Evolutionary conservation across 2,888 invertebrate species (phyloP), one percentile per base, ranked within the genome.

Genomic region (Lepas anatifera): DNA sequence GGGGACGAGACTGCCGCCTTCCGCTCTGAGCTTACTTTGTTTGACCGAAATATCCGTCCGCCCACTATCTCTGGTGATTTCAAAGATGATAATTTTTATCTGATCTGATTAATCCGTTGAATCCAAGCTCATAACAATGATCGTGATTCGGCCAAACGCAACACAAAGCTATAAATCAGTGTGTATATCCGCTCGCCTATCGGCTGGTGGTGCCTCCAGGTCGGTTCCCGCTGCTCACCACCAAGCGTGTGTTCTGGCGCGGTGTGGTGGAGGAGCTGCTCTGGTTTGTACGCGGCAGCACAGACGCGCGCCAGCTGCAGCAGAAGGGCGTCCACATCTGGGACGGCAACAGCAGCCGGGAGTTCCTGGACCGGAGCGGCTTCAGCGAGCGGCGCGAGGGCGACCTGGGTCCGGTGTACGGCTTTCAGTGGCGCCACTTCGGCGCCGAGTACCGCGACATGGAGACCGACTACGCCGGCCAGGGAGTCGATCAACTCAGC

Each of bases 351-450:
- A 94, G 95, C 73, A 92, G 93, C 0, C 84, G 93, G 69, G 85
- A 86, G 72, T 98, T 92, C 79, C 83, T 98, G n/a, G 92, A 96
- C 79, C 88, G 87, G 48, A 81, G 87, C 35, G 97, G 96, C 11
- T 88, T 97, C 71, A 84, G 79, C 0, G 86, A 95, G 67, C 84
- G 96, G 70, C 89, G 89, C 78, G 95, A 92, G 83, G 96, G 96
- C 71, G 98, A 98, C 81, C 83, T 98, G 64, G 97, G 97, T 0
- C 98, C 98, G 0, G 87, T 98, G 2, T 98, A 98, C 82, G 98
- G 97, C 0, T 99, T 98, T 78, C 98, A 98, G 79, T 99, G 98
- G 98, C 86, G 97, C 71, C 96, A 99, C 79, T 96, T 89, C 82
- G 98, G 98, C 27, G 96, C 97, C 0, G 82, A 89, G 76, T 98